Conservation (phyloP, 2,797 vertebrate genomes). For the Dendrocincla fuliginosa region DNA sequence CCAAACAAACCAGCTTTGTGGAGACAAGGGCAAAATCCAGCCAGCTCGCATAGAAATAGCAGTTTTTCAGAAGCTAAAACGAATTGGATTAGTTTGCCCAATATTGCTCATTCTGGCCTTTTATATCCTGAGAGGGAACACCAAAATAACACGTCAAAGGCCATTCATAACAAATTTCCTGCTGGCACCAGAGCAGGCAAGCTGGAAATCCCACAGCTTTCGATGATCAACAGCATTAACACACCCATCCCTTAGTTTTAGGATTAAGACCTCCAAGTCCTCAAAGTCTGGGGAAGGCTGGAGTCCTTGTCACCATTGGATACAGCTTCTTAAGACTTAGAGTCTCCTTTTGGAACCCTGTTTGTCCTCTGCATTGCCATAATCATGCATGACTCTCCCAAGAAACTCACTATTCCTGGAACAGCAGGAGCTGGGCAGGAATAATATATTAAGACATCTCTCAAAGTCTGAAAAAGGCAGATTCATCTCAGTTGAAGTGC, state of each 20-base stretch:
- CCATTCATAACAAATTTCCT: not conserved
- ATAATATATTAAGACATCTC: not conserved
- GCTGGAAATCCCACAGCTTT: not conserved
- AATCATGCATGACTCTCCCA: accelerated
- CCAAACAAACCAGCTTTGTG: not conserved
- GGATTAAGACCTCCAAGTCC: not conserved
- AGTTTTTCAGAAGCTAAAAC: not conserved
- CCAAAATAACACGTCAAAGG: not conserved
- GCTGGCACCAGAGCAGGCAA: not conserved
- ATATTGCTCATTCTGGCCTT: not conserved
- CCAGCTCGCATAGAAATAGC: not conserved
- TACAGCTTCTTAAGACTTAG: not conserved
- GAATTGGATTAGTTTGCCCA: not conserved
- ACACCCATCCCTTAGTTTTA: not conserved
- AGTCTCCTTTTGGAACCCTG: not conserved
- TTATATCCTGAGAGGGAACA: not conserved
- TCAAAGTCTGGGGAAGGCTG: not conserved
- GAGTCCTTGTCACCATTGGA: not conserved
- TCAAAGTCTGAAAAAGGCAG: not conserved
- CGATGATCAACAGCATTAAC: not conserved
- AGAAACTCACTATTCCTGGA: not conserved
- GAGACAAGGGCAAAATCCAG: not conserved
- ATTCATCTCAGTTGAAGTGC: not conserved
- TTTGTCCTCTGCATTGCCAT: not conserved
- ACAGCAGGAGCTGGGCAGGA: not conserved